Evolutionary conservation across 2,888 invertebrate genomes (phyloP).

Genomic region (Acleris emargana): DNA sequence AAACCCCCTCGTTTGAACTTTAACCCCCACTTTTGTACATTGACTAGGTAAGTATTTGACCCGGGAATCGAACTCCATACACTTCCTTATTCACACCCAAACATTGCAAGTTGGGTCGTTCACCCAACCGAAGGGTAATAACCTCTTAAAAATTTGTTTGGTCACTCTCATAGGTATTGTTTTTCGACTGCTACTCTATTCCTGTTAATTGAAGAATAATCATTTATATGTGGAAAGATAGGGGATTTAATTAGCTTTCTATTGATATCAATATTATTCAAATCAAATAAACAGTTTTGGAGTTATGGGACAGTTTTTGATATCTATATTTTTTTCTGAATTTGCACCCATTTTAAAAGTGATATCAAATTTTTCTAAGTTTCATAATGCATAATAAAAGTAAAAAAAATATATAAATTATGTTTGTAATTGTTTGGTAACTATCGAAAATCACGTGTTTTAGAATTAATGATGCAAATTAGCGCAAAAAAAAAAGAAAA

Average conservation of each 20-base stretch:
- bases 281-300: constrained; percentile 11
- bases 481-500: neutral
- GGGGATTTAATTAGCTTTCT: constrained; percentile 16
- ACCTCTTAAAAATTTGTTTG: constrained; percentile 21
- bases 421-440: no score
- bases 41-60: constrained; percentile 30
- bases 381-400: neutral
- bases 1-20: neutral
- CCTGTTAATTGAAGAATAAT: neutral
- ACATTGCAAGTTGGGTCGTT: constrained; percentile 22
- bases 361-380: neutral
- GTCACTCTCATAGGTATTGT: constrained; percentile 12
- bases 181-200: constrained; percentile 10
- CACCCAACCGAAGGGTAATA: constrained; percentile 6
- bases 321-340: neutral
- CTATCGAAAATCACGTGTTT: neutral
- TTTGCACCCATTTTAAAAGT: neutral
- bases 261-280: neutral
- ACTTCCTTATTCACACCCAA: constrained; percentile 25
- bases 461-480: neutral
- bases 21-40: constrained; percentile 13
- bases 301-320: constrained; percentile 5
- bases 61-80: neutral
- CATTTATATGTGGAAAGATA: neutral
- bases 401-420: no score